Conservation (phyloP, 2,113 vertebrate species). For the Pedetes capensis region DNA sequence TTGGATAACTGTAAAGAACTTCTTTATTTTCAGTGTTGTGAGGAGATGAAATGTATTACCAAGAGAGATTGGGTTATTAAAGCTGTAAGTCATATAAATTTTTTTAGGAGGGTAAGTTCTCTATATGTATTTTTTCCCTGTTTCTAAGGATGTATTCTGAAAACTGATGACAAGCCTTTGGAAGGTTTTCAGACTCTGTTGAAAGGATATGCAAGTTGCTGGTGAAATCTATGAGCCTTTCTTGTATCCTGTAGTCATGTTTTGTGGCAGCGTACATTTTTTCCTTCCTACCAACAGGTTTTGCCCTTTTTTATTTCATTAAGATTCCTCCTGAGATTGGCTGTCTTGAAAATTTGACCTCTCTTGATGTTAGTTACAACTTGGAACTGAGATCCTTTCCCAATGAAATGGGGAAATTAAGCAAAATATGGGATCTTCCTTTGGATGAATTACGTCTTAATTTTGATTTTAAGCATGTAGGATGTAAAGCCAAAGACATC, state of each 20-base stretch:
- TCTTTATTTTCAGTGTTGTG: not conserved
- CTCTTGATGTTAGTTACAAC: conserved; percentile 94
- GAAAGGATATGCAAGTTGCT: not conserved
- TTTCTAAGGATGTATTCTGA: not conserved
- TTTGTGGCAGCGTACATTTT: not conserved
- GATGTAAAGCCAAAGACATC: conserved; percentile 96
- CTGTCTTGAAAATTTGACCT: conserved; percentile 92
- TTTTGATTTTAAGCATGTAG: conserved; percentile 94
- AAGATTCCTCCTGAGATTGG: conserved; percentile 96
- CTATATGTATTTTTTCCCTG: not conserved
- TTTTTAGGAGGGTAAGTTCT: not conserved
- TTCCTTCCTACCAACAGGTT: conserved; percentile 30
- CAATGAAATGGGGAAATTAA: conserved; percentile 95
- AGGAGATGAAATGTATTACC: not conserved
- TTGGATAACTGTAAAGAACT: not conserved
- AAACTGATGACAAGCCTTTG: not conserved
- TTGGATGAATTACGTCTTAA: conserved; percentile 93
- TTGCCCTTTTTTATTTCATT: conserved; percentile 48
- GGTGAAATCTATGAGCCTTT: not conserved
- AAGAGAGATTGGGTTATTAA: not conserved
- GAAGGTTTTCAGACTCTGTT: not conserved
- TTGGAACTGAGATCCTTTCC: conserved; percentile 91
- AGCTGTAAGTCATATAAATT: not conserved
- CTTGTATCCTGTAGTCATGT: not conserved
- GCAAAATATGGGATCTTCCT: conserved; percentile 95